phyloP scores from a whole-genome alignment of 2,797 vertebrate species.

The Crypturellus tataupa region DNA sequence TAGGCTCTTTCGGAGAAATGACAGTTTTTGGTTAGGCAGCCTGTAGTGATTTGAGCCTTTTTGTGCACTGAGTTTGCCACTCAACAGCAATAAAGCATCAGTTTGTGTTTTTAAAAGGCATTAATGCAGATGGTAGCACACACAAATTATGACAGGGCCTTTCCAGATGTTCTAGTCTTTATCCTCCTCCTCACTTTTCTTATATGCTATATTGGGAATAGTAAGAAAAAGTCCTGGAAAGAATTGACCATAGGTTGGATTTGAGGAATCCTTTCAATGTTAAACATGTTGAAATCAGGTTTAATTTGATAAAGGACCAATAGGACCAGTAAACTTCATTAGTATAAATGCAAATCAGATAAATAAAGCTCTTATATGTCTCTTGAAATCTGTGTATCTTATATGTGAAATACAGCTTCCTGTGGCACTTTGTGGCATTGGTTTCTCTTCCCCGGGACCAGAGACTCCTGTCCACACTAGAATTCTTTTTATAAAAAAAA shows the following conservation, averaged over 20 bases:
- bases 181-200: background rate
- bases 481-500: background rate
- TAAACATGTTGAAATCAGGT: background rate
- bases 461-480: background rate
- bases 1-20: background rate
- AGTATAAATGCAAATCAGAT: background rate
- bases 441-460: background rate
- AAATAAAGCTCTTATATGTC: background rate
- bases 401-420: background rate
- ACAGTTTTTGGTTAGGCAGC: background rate
- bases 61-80: background rate
- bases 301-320: background rate
- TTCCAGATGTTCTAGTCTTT: background rate
- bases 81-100: background rate
- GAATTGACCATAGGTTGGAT: background rate
- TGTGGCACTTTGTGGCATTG: background rate
- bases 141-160: background rate
- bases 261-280: background rate
- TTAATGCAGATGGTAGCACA: background rate
- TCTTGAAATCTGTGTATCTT: background rate
- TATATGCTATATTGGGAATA: background rate
- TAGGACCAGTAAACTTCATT: background rate
- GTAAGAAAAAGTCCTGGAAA: background rate
- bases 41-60: background rate
- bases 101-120: background rate